phyloP scores from a whole-genome alignment of 1,140 invertebrate genomes.

The Drosophila grimshawi region DNA sequence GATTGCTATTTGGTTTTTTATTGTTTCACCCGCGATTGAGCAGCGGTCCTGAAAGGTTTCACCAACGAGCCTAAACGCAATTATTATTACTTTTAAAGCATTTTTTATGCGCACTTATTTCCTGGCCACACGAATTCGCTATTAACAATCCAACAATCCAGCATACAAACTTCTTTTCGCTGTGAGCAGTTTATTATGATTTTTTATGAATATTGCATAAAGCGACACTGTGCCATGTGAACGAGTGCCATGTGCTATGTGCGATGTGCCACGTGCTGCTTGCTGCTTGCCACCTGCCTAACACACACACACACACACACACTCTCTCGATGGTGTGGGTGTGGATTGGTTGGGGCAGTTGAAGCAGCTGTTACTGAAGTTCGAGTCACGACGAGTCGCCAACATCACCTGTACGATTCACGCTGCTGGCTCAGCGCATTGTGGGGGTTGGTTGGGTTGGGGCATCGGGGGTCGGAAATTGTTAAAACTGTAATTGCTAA shows the following conservation, averaged over 20 bases:
- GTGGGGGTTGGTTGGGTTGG: not conserved
- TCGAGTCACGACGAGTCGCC: slow-evolving; percentile 37
- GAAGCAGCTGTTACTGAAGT: slow-evolving; percentile 6
- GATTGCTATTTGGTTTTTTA: slow-evolving; percentile 82
- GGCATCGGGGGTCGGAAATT: slow-evolving; percentile 59
- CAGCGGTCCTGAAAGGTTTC: slow-evolving; percentile 44
- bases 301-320: no score
- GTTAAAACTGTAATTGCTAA: slow-evolving; percentile 84
- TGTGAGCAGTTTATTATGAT: slow-evolving; percentile 63
- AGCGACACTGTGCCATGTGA: slow-evolving; percentile 33
- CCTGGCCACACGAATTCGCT: slow-evolving; percentile 73
- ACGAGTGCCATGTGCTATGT: slow-evolving; percentile 7
- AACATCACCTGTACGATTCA: slow-evolving; percentile 66
- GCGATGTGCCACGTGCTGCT: slow-evolving; percentile 9
- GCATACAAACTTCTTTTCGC: not conserved
- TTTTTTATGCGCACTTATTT: slow-evolving; percentile 80
- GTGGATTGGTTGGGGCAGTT: not conserved
- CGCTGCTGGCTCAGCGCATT: slow-evolving; percentile 62
- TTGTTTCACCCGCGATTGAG: slow-evolving; percentile 83
- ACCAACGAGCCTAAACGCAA: slow-evolving; percentile 72
- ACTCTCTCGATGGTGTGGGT: not conserved
- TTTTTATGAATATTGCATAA: slow-evolving; percentile 76
- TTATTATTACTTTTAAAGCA: slow-evolving; percentile 83
- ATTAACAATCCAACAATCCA: slow-evolving; percentile 57
- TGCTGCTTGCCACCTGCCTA: not conserved